Base-by-base conservation (phyloP, 2,113 vertebrate species). In the Merops nubicus region DNA sequence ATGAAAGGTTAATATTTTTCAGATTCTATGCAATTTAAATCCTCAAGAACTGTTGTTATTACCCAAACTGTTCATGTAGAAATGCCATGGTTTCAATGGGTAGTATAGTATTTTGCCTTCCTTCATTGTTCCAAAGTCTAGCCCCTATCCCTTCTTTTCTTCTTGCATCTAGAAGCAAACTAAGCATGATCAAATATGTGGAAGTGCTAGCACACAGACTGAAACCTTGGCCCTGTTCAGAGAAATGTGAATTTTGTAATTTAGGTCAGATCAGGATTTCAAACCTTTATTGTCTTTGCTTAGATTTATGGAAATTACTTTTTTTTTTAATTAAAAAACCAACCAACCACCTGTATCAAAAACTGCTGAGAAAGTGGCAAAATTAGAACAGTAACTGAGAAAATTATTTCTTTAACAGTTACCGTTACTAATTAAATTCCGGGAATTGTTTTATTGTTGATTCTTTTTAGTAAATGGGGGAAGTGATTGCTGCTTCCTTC, bases 1-100 rank as follows among this genome's bases (percentile, higher is more conserved):
- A 65, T 95, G 65, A 92, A 95, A 94, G 74, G 91, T 85, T 87
- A 91, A 95, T 93, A 75, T 97, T 97, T 97, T 98, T 97, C 91
- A 96, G 88, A 90, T 93, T 90, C 92, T 94, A 65, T 95, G 60
- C 70, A 93, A 70, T 93, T 93, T 92, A 95, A 97, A 94, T 38
- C 91, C 69, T 93, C 73, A 81, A 89, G 45, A 94, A 76, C 21
- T 81, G 40, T 73, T 93, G 47, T 59, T 94, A 69, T 93, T 97
- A 53, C 51, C 80, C 57, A 89, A 93, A 93, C 45, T 38, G 36
- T 63, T 94, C 29, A 10, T 88, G 26, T 69, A 95, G 75, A 92
- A 94, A 88, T 95, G 48, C 64, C 26, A 10, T 8, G 4, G 68
- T 95, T 95, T 94, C 90, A 75, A 36, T 62, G 4, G 53, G 36